Evolutionary conservation across 2,113 vertebrate genomes (phyloP), one percentile per base, ranked within the genome.

Genomic region (Corapipo altera): DNA sequence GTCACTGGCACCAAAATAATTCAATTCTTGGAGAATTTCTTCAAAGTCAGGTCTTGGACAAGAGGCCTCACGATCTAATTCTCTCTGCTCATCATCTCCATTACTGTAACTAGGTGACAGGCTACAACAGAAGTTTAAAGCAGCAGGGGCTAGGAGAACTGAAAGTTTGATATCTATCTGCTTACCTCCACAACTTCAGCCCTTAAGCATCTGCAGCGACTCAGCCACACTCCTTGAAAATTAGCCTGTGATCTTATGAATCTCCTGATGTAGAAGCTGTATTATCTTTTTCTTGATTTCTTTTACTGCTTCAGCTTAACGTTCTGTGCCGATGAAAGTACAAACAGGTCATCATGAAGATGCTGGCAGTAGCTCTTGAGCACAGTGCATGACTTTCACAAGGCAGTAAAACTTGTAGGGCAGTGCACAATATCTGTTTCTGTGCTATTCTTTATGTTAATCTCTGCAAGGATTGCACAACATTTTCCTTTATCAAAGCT

Each of bases 281-380:
- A 74, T 81, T 81, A 90, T 59, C 88, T 67, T 93, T 80, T 58
- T 59, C 71, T 87, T 91, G 39, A 85, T 86, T 89, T 96, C 64
- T 43, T 94, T 86, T 87, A 92, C 62, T 95, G 49, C 62, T 88
- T 82, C 81, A 65, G 48, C 23, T 88, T 91, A 95, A 92, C 1
- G 3, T 91, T 78, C 91, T 91, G 58, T 94, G 59, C 81, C 7
- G 0, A 84, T 94, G 77, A 65, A 95, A 96, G 81, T 76, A 91
- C 94, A 87, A 87, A 79, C 70, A 87, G 92, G 90, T 91, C 93
- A 76, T 91, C 62, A 54, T 16, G 51, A 65, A 26, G 17, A 79
- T 43, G 84, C 41, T 85, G 77, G 87, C 62, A 91, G 58, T 52
- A 76, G 70, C 74, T 94, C 87, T 75, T 76, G 77, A 88, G 89